Evolutionary conservation across 2,113 vertebrate species (phyloP).

Genomic region (Pundamilia nyererei): DNA sequence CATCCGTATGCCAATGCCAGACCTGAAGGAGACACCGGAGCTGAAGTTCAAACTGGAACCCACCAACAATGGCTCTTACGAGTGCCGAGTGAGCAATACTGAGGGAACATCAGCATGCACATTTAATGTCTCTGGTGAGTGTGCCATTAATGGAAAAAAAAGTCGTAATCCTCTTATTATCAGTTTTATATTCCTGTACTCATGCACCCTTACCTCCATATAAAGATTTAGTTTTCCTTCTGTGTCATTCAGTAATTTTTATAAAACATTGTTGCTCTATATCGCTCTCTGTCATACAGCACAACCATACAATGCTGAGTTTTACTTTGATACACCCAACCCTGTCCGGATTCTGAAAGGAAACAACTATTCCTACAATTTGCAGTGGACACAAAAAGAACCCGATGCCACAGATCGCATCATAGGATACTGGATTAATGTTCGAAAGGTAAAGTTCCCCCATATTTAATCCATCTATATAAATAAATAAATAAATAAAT

Average conservation of each 20-base stretch:
- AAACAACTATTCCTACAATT: constrained; percentile 91
- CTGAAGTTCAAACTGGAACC: constrained; percentile 82
- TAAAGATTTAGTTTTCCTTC: not conserved
- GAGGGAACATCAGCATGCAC: constrained; percentile 84
- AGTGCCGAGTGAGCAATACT: constrained; percentile 87
- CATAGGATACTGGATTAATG: constrained; percentile 85
- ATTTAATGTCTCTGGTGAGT: constrained; percentile 92
- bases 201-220: not conserved
- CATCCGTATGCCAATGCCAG: constrained; percentile 65
- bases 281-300: constrained; percentile 61
- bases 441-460: constrained; percentile 78
- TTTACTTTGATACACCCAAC: constrained; percentile 96
- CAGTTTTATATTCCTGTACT: not conserved
- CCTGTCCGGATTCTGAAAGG: constrained; percentile 87
- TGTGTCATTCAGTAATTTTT: not conserved
- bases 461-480: not conserved
- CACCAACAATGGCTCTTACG: constrained; percentile 83
- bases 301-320: constrained; percentile 91
- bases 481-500: rapidly evolving
- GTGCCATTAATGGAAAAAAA: not conserved
- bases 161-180: not conserved
- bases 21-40: constrained; percentile 82
- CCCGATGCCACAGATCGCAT: constrained; percentile 85
- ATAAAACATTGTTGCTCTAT: not conserved
- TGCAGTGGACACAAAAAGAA: constrained; percentile 98